A percentile compares a stretch with the other conserved stretches of the same genome.
Evolutionary conservation across 2,888 invertebrate species (phyloP).

Genomic region (Tiliacea citrago): DNA sequence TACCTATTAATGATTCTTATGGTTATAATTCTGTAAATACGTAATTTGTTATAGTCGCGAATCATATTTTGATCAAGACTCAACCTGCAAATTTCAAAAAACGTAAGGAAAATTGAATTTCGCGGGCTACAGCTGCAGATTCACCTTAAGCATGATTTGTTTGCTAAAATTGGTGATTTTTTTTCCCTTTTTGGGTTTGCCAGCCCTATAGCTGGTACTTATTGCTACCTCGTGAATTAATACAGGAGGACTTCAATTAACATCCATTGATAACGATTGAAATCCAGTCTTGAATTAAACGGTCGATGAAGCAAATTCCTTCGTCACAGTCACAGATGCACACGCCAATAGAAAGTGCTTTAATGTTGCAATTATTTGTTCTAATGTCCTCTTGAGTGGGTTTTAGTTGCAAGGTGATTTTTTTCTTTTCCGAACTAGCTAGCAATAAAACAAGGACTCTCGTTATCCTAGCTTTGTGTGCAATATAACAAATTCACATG

Average conservation of each 20-base stretch:
- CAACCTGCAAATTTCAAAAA: too few species aligned
- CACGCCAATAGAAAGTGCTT: conserved; percentile 59
- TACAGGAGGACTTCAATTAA: conserved; percentile 39
- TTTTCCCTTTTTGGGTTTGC: conserved; percentile 21
- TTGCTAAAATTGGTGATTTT: conserved; percentile 37
- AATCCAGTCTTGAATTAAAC: conserved; percentile 25
- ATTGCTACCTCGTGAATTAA: conserved; percentile 30
- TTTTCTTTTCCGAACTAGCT: conserved; percentile 6
- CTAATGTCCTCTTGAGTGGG: conserved; percentile 30
- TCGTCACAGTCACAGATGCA: conserved; percentile 5
- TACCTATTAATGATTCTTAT: too few species aligned
- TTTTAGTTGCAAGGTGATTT: conserved; percentile 22
- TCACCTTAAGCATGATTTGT: too few species aligned
- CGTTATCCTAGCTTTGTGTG: conserved; percentile 12
- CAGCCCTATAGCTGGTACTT: conserved; percentile 13
- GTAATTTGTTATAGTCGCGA: too few species aligned
- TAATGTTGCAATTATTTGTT: conserved; percentile 57
- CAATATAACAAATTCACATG: conserved; percentile 41
- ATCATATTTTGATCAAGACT: too few species aligned
- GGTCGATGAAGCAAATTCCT: conserved; percentile 11
- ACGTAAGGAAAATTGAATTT: too few species aligned
- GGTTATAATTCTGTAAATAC: too few species aligned
- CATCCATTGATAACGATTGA: conserved; percentile 8
- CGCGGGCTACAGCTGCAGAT: too few species aligned
- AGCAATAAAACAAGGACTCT: conserved; percentile 9